phyloP scores from a whole-genome alignment of 1,140 invertebrate species.

The Drosophila yakuba region DNA sequence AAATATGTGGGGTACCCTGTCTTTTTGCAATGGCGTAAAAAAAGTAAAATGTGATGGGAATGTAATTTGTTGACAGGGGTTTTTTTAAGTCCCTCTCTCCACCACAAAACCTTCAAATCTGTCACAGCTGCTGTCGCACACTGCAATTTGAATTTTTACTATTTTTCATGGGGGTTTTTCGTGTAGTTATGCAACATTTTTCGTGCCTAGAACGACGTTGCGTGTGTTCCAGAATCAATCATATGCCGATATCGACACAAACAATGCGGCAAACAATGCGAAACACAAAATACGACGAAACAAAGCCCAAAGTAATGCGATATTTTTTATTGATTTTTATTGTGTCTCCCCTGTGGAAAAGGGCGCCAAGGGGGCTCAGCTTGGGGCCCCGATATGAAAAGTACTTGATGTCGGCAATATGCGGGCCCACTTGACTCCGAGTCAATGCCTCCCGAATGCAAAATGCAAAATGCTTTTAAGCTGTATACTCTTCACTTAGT shows the following conservation, averaged over 20 bases:
- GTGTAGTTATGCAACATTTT: conserved; percentile 71
- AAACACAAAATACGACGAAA: conserved; percentile 40
- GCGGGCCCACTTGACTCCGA: conserved; percentile 60
- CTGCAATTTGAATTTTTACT: conserved; percentile 55
- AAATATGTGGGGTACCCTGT: conserved; percentile 7
- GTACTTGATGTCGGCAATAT: conserved; percentile 73
- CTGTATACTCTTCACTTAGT: conserved; percentile 5
- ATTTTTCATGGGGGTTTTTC: neutral
- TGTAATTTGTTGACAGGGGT: conserved; percentile 75
- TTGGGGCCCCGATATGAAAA: conserved; percentile 46
- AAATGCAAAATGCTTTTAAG: conserved; percentile 31
- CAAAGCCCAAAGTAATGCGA: conserved; percentile 72
- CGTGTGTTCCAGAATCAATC: conserved; percentile 70
- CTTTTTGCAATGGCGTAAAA: conserved; percentile 16
- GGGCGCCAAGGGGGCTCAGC: neutral
- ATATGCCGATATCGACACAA: conserved; percentile 73
- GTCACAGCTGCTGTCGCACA: conserved; percentile 64
- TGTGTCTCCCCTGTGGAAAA: conserved; percentile 15
- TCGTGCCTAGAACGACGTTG: conserved; percentile 54
- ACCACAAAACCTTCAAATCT: conserved; percentile 26
- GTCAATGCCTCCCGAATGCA: conserved; percentile 33
- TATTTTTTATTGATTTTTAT: conserved; percentile 81
- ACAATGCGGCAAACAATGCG: conserved; percentile 35
- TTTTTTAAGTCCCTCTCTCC: conserved; percentile 18
- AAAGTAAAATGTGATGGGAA: conserved; percentile 61